A percentile compares a stretch with the other conserved stretches of the same genome.
Conservation (phyloP, 2,888 invertebrate genomes). For the Bombylius discolor region DNA sequence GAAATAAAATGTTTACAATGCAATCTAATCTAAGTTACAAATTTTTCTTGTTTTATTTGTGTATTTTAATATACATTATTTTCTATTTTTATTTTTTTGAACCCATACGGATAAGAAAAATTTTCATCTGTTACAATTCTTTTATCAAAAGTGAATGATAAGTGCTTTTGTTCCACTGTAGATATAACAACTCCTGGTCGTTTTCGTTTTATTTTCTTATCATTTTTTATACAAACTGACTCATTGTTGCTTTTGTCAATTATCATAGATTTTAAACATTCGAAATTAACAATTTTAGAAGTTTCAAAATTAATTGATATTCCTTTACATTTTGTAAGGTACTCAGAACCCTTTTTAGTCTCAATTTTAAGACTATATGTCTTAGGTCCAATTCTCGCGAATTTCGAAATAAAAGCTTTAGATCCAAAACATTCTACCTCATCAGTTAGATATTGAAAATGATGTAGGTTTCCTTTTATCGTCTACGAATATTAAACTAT, state of each 20-base stretch:
- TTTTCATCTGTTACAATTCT: not conserved
- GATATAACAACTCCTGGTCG: constrained; percentile 1
- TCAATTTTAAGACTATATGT: constrained; percentile 1
- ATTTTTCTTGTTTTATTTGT: too few relatives aligned
- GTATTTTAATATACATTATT: too few relatives aligned
- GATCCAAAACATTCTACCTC: not conserved
- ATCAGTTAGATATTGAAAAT: too few relatives aligned
- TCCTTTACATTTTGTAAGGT: constrained; percentile 1
- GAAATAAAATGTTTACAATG: too few relatives aligned
- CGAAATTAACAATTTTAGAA: not conserved
- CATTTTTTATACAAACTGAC: not conserved
- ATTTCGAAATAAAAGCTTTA: constrained; percentile 3
- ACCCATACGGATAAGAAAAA: not conserved
- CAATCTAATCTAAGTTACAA: too few relatives aligned
- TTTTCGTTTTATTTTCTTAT: not conserved
- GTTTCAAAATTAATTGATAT: not conserved
- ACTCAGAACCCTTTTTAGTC: not conserved
- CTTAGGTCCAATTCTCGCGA: constrained; percentile 1
- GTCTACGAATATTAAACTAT: too few relatives aligned
- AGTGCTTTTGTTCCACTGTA: not conserved
- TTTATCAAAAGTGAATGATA: constrained; percentile 1
- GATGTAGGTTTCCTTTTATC: too few relatives aligned
- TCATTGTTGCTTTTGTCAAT: too few relatives aligned
- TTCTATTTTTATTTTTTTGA: not conserved
- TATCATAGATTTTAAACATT: not conserved